Conservation (phyloP, 2,797 vertebrate genomes). For the Harpagifer antarcticus region DNA sequence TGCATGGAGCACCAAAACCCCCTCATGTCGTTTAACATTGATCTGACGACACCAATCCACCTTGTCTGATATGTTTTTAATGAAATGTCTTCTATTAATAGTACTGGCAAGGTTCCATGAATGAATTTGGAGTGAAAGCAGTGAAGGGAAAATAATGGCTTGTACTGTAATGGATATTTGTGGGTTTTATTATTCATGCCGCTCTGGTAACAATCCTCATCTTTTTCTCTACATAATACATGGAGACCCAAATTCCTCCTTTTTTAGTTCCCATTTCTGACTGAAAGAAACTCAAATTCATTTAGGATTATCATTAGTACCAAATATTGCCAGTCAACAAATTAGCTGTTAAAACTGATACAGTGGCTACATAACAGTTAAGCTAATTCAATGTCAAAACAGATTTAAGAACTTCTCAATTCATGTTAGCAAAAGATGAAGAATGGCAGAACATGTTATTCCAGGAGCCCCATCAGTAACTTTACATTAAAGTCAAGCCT, state of each 20-base stretch:
- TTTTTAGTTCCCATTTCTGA: not conserved
- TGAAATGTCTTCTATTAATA: conserved; percentile 2
- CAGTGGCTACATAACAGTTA: not conserved
- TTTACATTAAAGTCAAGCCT: not conserved
- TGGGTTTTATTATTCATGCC: not conserved
- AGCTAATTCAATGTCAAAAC: not conserved
- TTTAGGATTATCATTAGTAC: not conserved
- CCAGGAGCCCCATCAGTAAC: not conserved
- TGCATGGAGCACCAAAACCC: not conserved
- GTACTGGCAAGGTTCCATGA: not conserved
- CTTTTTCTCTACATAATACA: not conserved
- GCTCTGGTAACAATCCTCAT: not conserved
- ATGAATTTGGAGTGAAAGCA: not conserved
- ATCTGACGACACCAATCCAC: not conserved
- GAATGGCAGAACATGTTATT: not conserved
- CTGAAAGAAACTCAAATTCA: not conserved
- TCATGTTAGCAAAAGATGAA: not conserved
- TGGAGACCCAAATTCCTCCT: not conserved
- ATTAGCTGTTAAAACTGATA: not conserved
- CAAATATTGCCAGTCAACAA: not conserved
- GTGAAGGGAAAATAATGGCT: too few species aligned
- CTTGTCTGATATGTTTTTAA: conserved; percentile 11
- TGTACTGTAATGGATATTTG: not conserved
- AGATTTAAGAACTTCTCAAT: too few species aligned
- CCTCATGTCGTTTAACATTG: not conserved